Base-by-base conservation (phyloP, 2,113 vertebrate species). In the Lagopus leucura region DNA sequence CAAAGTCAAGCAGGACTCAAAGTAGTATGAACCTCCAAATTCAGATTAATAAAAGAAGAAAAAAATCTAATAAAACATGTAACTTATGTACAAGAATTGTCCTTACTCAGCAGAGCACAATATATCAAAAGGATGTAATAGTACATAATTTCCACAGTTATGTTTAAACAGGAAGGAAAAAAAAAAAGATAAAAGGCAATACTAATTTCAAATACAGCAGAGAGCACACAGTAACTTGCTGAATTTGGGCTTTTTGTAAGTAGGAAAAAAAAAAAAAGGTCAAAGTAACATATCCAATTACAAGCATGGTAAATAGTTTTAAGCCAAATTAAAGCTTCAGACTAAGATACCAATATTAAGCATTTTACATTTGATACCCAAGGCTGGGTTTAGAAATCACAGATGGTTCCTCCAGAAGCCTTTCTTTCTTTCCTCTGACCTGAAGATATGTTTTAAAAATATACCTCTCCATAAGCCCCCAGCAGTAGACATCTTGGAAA, bases 171-270 rank as follows among this genome's bases (percentile, higher is more conserved):
- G 18, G 72, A 89, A 91, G 71, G 32, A 80, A 40, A 34, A 82
- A 91, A 42, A 78, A 82, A 69, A 82, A 92, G 48, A 78, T 40
- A 84, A 84, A 91, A 71, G 38, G 45, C 84, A 69, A 73, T 50
- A n/a, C 16, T 79, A 7, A 85, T 73, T 91, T 87, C 67, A 87
- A 67, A 79, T 48, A 61, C 25, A 72, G n/a, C 40, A 72, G 3
- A 57, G n/a, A 63, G 22, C 71, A 78, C n/a, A 76, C 3, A 54
- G 18, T 21, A 87, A 85, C 66, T 66, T 76, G 50, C 36, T 89
- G 45, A 76, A 72, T 57, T 61, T 43, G 19, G 13, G 28, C 11
- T 30, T 14, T 79, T 89, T 87, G 45, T 5, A 85, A 80, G 74
- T 24, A 58, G 32, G 17, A 36, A 40, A n/a, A 67, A 43, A 81